Percentiles rank a stretch among this genome's conserved stretches.
phyloP scores from a whole-genome alignment of 2,797 vertebrate genomes.

The Sylvilagus floridanus region DNA sequence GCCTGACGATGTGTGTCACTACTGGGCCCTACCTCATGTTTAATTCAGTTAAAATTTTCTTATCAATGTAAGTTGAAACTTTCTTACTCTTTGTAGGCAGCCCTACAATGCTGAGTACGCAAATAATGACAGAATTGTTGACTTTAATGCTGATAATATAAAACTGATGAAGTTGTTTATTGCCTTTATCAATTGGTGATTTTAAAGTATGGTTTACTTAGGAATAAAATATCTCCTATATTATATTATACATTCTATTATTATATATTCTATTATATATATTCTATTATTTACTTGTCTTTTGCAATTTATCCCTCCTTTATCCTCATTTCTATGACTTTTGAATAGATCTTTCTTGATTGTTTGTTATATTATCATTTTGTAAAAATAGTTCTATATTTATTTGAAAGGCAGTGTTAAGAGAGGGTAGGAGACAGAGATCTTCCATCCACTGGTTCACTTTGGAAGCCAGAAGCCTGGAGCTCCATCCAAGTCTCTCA shows the following conservation, averaged over 20 bases:
- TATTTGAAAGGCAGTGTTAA: too few species aligned
- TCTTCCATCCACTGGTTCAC: too few species aligned
- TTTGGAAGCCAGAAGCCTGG: too few species aligned
- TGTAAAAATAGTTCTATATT: not conserved
- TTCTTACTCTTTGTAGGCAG: not conserved
- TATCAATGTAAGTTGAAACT: not conserved
- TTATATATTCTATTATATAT: not conserved
- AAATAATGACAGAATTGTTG: not conserved
- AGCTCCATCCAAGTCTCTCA: too few species aligned
- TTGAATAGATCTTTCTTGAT: not conserved
- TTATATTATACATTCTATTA: not conserved
- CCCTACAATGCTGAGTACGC: not conserved
- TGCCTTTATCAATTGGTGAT: not conserved
- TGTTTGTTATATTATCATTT: not conserved
- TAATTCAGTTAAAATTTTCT: not conserved
- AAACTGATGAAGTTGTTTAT: not conserved
- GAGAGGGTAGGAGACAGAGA: too few species aligned
- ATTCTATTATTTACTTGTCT: not conserved
- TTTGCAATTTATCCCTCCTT: not conserved
- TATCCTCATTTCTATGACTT: constrained; percentile 15
- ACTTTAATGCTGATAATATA: not conserved
- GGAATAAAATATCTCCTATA: constrained; percentile 39
- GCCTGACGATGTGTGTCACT: not conserved
- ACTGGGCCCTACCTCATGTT: not conserved
- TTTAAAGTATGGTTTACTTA: constrained; percentile 42